Base-by-base conservation (phyloP, 2,113 vertebrate species). In the Empidonax traillii region DNA sequence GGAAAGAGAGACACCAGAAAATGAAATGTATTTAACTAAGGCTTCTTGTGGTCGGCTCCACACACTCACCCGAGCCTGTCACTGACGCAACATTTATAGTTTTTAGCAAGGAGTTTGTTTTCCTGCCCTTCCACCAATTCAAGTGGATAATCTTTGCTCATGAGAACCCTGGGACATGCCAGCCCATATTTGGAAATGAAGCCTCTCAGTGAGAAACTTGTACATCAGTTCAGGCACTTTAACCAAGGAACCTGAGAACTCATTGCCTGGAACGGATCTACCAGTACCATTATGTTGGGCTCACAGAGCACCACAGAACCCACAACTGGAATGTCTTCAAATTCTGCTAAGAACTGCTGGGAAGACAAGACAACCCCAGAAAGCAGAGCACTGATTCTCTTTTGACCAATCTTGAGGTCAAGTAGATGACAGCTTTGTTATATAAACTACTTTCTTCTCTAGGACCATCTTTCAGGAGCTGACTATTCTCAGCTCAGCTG, bases 101-200 rank as follows among this genome's bases (percentile, higher is more conserved):
- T 90, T 76, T 90, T 46, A 91, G 53, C 49, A 75, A 53, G 65
- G 25, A 94, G 74, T 78, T 78, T 93, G 44, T 81, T 93, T 87
- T 88, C 44, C 71, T 51, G 44, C 44, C 71, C 30, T n/a, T 77
- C 52, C 66, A 89, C 71, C n/a, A 43, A 65, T n/a, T 85, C 44
- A 53, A 78, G 71, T 21, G n/a, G 41, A 76, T 56, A 69, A 73
- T 69, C 62, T 65, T 59, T 87, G 73, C 79, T 68, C 9, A 1
- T 85, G 65, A 83, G 86, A 96, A 81, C 65, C 75, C 47, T 81
- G 52, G 85, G 47, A 92, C 86, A 90, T 75, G 91, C 95, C 91
- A 94, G 88, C 27, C 96, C 80, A 52, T 93, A 90, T 96, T 85
- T 90, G 96, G 94, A 96, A 95, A 87, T 78, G 89, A 82, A 96